These are phyloP conservation scores for Pachyuromys duprasi DNA, from an alignment of 2,797 vertebrate genomes.

Conservation along the genomic window DNA sequence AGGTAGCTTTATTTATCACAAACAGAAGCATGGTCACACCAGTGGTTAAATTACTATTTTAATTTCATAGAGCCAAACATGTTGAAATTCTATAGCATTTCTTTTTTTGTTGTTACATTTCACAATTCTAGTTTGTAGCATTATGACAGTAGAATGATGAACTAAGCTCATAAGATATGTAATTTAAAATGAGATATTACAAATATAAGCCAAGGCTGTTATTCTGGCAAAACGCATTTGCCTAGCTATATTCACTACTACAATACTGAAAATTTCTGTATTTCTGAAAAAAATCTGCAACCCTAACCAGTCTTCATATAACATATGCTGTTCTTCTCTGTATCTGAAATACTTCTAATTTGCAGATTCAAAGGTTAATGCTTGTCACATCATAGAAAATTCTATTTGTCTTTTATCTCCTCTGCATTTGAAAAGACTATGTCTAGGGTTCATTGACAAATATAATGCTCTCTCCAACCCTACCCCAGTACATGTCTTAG, in stretches of 20 bases:
- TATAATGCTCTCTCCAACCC: rapidly evolving
- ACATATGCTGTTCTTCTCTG: neutral
- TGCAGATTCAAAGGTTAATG: neutral
- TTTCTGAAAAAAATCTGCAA: neutral
- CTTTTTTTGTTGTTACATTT: neutral
- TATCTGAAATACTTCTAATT: neutral
- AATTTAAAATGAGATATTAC: neutral
- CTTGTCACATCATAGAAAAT: neutral
- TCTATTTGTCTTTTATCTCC: neutral
- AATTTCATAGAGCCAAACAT: neutral
- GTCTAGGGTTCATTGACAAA: neutral
- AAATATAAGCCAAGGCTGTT: neutral
- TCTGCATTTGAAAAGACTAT: neutral
- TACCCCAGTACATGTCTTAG: neutral
- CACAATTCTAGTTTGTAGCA: neutral
- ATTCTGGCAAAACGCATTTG: neutral
- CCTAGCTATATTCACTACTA: neutral
- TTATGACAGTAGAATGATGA: neutral
- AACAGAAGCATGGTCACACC: neutral
- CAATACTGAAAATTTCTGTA: neutral
- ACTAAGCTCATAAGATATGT: neutral
- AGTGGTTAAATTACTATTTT: neutral
- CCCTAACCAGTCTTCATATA: neutral
- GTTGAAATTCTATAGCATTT: neutral
- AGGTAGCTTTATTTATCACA: neutral